Conservation (phyloP, 2,797 vertebrate species). For the Schizothorax lantsangensis region DNA sequence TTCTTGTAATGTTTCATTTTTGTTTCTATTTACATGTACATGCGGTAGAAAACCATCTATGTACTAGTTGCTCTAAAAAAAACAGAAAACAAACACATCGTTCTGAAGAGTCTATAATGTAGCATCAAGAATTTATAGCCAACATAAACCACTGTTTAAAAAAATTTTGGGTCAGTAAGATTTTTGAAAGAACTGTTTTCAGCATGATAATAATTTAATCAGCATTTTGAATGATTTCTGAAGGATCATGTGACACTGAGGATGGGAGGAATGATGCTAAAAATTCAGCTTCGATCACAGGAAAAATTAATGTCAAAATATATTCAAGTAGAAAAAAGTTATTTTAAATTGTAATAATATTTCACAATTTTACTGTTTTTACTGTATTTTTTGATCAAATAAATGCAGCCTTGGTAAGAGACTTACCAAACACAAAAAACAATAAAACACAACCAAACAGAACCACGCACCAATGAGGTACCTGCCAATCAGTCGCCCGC, state of each 20-base stretch:
- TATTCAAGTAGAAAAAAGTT: no score
- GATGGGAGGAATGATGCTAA: not conserved
- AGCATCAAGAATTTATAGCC: not conserved
- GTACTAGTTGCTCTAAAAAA: not conserved
- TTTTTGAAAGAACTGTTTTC: no score
- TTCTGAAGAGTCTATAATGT: not conserved
- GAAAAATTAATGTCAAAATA: no score
- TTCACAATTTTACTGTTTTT: no score
- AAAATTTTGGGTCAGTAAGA: no score
- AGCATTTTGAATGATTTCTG: no score
- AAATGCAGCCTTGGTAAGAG: not conserved
- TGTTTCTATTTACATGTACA: not conserved
- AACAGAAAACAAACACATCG: not conserved
- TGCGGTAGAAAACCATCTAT: not conserved
- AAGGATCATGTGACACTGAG: not conserved
- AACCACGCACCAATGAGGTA: conserved; percentile 84
- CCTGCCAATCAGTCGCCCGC: conserved; percentile 93
- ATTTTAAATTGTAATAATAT: no score
- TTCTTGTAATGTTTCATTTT: not conserved
- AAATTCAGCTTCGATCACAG: no score
- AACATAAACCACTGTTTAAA: no score
- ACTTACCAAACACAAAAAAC: not conserved
- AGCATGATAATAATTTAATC: no score
- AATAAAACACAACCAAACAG: not conserved
- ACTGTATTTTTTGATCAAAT: no score